Evolutionary conservation across 1,140 invertebrate genomes (phyloP).

Genomic region (Saxidomus purpurata): DNA sequence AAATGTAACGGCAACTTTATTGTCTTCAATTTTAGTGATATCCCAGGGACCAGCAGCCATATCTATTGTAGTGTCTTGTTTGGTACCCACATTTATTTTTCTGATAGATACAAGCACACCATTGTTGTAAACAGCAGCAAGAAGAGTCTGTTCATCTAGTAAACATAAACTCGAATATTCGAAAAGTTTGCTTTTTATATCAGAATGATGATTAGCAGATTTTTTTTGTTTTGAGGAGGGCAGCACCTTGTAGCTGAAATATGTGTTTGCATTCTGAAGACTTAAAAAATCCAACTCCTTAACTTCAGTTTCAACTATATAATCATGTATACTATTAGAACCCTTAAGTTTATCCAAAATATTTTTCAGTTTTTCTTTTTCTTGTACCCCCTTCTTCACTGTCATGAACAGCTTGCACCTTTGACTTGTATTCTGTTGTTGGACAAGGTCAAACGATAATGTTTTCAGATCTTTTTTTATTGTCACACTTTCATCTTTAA

Average conservation of each 20-base stretch:
- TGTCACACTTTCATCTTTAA: neutral
- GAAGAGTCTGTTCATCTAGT: neutral
- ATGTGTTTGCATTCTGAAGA: neutral
- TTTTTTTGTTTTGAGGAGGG: neutral
- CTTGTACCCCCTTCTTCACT: neutral
- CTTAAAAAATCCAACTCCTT: neutral
- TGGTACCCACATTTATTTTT: neutral
- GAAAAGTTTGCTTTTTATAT: neutral
- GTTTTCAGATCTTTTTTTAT: neutral
- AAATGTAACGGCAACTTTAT: slow-evolving; percentile 16
- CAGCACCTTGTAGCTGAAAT: neutral
- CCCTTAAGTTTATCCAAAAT: neutral
- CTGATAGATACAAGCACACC: neutral
- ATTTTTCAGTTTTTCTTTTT: neutral
- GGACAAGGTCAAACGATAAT: neutral
- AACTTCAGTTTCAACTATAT: neutral
- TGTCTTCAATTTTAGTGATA: neutral
- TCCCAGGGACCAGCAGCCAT: neutral
- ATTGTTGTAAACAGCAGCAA: neutral
- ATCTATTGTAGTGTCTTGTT: neutral
- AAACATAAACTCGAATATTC: neutral
- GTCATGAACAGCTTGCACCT: neutral
- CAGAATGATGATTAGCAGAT: neutral
- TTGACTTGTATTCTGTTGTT: neutral
- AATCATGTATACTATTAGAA: neutral